Base-by-base conservation (phyloP, 1,140 invertebrate genomes). In the Leguminivora glycinivorella region DNA sequence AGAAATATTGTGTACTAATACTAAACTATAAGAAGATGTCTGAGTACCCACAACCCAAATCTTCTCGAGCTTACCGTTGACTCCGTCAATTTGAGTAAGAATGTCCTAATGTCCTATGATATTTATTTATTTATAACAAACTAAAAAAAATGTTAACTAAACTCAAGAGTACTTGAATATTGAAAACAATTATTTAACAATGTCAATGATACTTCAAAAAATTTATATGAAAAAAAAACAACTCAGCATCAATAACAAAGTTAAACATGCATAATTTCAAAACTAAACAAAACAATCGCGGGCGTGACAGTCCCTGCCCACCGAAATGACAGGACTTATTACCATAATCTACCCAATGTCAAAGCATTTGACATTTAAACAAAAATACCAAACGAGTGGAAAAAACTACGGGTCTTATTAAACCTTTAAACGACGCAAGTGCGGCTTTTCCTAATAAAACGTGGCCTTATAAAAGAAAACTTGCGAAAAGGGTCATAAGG, bases 391-490 rank as follows among this genome's bases (percentile, higher is more conserved):
- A 60, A 14, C 58, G 25, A 12, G 24, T 4, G 26, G 25, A 29
- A 63, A 63, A 63, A 63, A 63, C 58, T 63, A 63, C 14, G 47
- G 47, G 47, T 52, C 58, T 63, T 63, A 63, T 63, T 34, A 63
- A 34, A 63, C 14, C 25, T 63, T 19, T n/a, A 52, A 52, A 52
- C 1, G 19, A 3, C 47, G 47, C 47, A 22, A 43, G 40, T 22
- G 19, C 17, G 17, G 47, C 47, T 52, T 52, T 52, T 52, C 47
- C 43, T 52, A 52, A 52, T 22, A 43, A 17, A 17, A 52, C n/a
- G 6, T 52, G 19, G 17, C 47, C 47, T 52, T 52, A 52, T 17
- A 43, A n/a, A 7, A 22, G 19, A 52, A 52, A 52, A 52, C 47
- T 52, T 40, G 2, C 5, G 10, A 6, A 19, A 22, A 52, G 22